phyloP scores from a whole-genome alignment of 2,113 vertebrate genomes.

The Poeciliopsis occidentalis region DNA sequence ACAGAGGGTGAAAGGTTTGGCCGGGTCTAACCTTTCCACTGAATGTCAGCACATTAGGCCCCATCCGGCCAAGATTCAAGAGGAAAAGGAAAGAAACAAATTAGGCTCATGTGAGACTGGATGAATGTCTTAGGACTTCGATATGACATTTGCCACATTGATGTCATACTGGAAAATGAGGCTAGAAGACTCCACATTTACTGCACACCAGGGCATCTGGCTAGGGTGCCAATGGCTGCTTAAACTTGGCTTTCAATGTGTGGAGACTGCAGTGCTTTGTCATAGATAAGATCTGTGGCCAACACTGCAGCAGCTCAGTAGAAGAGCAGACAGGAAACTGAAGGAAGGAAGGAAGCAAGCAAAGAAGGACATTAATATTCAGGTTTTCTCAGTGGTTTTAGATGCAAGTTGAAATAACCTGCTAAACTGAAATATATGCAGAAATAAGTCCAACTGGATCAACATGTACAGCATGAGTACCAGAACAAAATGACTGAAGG shows the following conservation, averaged over 20 bases:
- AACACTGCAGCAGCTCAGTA: constrained; percentile 51
- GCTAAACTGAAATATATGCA: not conserved
- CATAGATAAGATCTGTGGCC: constrained; percentile 50
- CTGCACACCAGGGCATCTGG: constrained; percentile 12
- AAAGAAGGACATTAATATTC: not conserved
- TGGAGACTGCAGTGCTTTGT: constrained; percentile 36
- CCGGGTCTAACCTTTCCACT: constrained; percentile 45
- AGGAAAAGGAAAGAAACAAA: constrained; percentile 32
- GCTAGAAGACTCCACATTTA: not conserved
- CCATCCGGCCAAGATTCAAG: constrained; percentile 31
- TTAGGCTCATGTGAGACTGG: not conserved
- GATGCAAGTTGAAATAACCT: constrained; percentile 17
- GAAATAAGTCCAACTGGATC: not conserved
- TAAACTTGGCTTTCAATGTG: constrained; percentile 23
- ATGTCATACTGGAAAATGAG: not conserved
- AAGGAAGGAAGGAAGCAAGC: not conserved
- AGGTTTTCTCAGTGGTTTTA: constrained; percentile 13
- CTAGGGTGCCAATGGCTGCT: constrained; percentile 19
- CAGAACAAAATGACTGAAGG: not conserved
- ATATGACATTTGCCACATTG: not conserved
- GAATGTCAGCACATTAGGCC: constrained; percentile 18
- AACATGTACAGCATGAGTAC: constrained; percentile 12
- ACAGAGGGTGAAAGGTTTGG: constrained; percentile 42
- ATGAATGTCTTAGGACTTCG: not conserved
- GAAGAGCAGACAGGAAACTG: constrained; percentile 5